Evolutionary conservation across 1,140 invertebrate genomes (phyloP).

Genomic region (Drosophila nebulosa): DNA sequence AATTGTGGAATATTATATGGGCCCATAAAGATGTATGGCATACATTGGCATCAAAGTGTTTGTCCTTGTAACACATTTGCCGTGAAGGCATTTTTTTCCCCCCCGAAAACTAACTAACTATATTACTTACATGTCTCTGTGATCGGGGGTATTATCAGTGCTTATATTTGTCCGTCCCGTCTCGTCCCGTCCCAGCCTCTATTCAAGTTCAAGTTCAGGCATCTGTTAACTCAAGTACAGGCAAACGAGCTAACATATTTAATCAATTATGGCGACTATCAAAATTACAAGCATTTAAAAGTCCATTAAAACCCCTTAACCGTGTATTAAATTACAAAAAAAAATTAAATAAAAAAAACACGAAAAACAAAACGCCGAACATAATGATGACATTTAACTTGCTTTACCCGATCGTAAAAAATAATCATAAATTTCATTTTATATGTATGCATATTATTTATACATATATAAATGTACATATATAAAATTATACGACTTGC

Average conservation of each 20-base stretch:
- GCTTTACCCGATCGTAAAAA: slow-evolving; percentile 18
- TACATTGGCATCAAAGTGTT: not conserved
- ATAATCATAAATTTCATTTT: slow-evolving; percentile 17
- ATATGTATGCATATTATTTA: not conserved
- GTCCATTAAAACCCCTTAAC: slow-evolving; percentile 27
- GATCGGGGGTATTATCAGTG: slow-evolving; percentile 32
- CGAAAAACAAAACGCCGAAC: slow-evolving; percentile 10
- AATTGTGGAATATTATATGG: not conserved
- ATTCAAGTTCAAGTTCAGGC: slow-evolving; percentile 53
- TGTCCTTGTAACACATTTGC: slow-evolving; percentile 5
- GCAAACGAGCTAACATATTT: slow-evolving; percentile 18
- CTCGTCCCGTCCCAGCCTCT: too few species aligned
- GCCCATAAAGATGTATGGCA: not conserved
- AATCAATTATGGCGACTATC: slow-evolving; percentile 43
- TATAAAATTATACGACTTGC: too few species aligned
- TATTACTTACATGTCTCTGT: slow-evolving; percentile 1
- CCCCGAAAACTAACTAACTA: slow-evolving; percentile 14
- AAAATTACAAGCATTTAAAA: slow-evolving; percentile 51
- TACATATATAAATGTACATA: too few species aligned
- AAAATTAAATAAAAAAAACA: slow-evolving; percentile 9
- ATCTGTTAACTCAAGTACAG: slow-evolving; percentile 32
- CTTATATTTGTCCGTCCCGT: slow-evolving; percentile 22
- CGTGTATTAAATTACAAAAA: slow-evolving; percentile 4
- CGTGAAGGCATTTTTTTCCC: slow-evolving; percentile 2
- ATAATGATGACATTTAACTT: slow-evolving; percentile 50